phyloP scores from a whole-genome alignment of 2,113 vertebrate species.

The Furnarius figulus region DNA sequence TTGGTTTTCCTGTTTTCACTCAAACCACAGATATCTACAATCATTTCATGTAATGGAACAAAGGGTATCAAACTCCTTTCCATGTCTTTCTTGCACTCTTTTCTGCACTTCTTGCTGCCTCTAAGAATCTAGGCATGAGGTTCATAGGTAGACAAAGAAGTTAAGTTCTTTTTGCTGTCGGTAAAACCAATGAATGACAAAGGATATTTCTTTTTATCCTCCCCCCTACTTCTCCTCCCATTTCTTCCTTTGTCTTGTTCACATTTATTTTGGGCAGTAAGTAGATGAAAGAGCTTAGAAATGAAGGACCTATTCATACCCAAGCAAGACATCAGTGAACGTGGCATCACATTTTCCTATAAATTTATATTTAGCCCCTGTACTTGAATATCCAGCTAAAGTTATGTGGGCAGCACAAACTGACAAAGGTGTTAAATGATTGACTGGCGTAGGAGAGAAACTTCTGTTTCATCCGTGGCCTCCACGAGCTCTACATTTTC shows the following conservation, averaged over 20 bases:
- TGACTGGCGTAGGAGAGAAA: not conserved
- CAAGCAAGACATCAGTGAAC: not conserved
- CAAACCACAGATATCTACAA: not conserved
- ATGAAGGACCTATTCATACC: not conserved
- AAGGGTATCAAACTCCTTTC: not conserved
- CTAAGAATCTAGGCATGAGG: not conserved
- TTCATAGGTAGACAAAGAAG: not conserved
- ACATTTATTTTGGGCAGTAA: not conserved
- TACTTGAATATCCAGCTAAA: not conserved
- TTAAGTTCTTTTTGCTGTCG: not conserved
- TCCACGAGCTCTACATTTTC: slow-evolving; percentile 48
- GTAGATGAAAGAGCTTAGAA: not conserved
- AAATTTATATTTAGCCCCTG: slow-evolving; percentile 32
- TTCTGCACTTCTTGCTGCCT: not conserved
- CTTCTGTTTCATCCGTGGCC: not conserved
- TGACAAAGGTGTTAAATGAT: slow-evolving; percentile 57
- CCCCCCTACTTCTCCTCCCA: rapidly evolving
- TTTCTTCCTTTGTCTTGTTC: not conserved
- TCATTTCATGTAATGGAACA: not conserved
- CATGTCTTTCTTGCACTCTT: not conserved
- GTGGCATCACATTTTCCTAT: slow-evolving; percentile 26
- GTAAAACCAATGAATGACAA: rapidly evolving
- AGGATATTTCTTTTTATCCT: not conserved
- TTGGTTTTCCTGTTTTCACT: not conserved
- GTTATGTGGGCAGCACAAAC: not conserved